Conservation (phyloP, 1,140 invertebrate genomes). For the Andrena cerasifolii region DNA sequence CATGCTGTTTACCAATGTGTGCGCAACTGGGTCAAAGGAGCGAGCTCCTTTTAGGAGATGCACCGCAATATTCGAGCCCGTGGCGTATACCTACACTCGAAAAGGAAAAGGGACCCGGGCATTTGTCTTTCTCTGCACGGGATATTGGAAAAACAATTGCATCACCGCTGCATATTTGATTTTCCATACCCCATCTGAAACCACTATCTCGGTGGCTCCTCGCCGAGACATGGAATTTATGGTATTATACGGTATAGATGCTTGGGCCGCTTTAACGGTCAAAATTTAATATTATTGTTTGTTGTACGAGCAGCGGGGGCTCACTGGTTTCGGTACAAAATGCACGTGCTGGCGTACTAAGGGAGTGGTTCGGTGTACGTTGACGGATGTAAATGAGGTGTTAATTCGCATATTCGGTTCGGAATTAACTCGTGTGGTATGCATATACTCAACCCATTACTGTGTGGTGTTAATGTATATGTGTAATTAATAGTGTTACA, state of each 20-base stretch:
- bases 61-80: slow-evolving; percentile 33
- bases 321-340: no score
- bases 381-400: no score
- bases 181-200: slow-evolving; percentile 58
- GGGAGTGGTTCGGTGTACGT: no score
- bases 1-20: slow-evolving; percentile 32
- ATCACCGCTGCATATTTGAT: slow-evolving; percentile 56
- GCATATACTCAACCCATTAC: no score
- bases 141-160: slow-evolving; percentile 55
- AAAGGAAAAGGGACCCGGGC: slow-evolving; percentile 50
- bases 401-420: no score
- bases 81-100: slow-evolving; percentile 29
- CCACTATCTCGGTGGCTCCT: slow-evolving; percentile 39
- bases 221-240: slow-evolving; percentile 23
- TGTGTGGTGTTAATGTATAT: no score
- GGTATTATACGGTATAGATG: not conserved
- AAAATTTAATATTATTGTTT: no score
- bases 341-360: no score
- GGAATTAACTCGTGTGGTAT: no score
- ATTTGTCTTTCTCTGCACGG: slow-evolving; percentile 47
- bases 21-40: slow-evolving; percentile 31
- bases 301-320: no score
- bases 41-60: slow-evolving; percentile 28
- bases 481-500: no score
- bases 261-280: no score